Evolutionary conservation across 2,113 vertebrate genomes (phyloP), one percentile per base, ranked within the genome.

Genomic region (Petromus typicus): DNA sequence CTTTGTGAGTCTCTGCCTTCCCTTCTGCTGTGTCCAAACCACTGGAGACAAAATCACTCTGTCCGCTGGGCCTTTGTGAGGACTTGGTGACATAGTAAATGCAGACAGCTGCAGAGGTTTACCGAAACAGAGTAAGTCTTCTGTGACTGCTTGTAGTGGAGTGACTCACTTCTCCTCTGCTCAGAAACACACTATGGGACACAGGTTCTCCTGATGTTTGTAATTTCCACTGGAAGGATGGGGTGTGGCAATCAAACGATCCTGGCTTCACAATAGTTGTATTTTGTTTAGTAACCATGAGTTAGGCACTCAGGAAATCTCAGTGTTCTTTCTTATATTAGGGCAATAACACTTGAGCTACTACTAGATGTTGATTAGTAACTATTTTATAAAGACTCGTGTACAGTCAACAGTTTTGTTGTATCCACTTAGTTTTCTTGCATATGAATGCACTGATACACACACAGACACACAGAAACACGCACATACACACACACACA

Each of bases 241-340:
- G 45, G 0, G 8, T 3, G 6, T 2, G 32, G 37, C 61, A 48
- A 1, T 12, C 4, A 14, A 83, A 48, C 0, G 45, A 40, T 20
- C 6, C n/a, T 10, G 30, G n/a, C 32, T n/a, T 37, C 10, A 17
- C 7, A 17, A 14, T 1, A 0, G 56, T n/a, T 57, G 45, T 11
- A 16, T 5, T 61, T 13, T 18, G 27, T 10, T 37, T 0, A 20
- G 63, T 13, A 25, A 56, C 25, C 22, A 12, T 1, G 4, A 32
- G 16, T 27, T 40, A 17, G 27, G 17, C 14, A 40, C 34, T 51
- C 51, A 67, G 27, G 16, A 6, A 25, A 71, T 45, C n/a, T 56
- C 30, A 69, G 34, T 48, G 40, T 51, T 89, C 43, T 56, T 89
- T 73, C 25, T 48, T 61, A 45, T 34, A 37, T 56, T 45, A 25